Conservation (phyloP, 2,113 vertebrate species). For the Oncorhynchus kisutch region DNA sequence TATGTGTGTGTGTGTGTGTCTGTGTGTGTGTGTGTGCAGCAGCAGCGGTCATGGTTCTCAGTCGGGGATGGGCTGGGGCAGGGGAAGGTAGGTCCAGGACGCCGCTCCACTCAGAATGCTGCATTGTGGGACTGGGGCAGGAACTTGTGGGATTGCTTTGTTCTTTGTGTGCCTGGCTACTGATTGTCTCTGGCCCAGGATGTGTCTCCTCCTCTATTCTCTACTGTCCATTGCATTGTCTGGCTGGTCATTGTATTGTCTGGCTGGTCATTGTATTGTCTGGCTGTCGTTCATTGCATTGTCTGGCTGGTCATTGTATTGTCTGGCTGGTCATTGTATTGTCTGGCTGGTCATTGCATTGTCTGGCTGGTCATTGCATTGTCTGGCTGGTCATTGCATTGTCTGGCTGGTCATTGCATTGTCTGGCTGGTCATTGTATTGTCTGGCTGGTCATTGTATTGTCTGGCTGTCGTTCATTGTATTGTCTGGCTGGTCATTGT, state of each 20-base stretch:
- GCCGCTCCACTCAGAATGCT: constrained; percentile 1
- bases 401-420: background rate
- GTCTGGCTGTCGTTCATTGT: constrained; percentile 1
- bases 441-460: background rate
- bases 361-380: too few relatives aligned
- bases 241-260: background rate
- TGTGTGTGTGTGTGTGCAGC: background rate
- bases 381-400: constrained; percentile 22
- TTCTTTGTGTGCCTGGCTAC: constrained; percentile 49
- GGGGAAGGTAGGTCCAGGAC: too few relatives aligned
- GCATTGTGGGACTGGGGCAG: constrained; percentile 12
- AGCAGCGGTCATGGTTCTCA: too few relatives aligned
- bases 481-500: constrained; percentile 13
- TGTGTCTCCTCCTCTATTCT: constrained; percentile 11
- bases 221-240: constrained; percentile 28
- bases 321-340: background rate
- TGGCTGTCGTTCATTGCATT: too few relatives aligned
- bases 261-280: too few relatives aligned
- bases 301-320: constrained; percentile 16
- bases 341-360: too few relatives aligned
- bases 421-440: too few relatives aligned
- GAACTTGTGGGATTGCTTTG: constrained; percentile 18
- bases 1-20: background rate
- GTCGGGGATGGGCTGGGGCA: too few relatives aligned
- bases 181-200: constrained; percentile 50